Evolutionary conservation across 2,888 invertebrate genomes (phyloP), one percentile per base, ranked within the genome.

Genomic region (Glaucopsyche alexis): DNA sequence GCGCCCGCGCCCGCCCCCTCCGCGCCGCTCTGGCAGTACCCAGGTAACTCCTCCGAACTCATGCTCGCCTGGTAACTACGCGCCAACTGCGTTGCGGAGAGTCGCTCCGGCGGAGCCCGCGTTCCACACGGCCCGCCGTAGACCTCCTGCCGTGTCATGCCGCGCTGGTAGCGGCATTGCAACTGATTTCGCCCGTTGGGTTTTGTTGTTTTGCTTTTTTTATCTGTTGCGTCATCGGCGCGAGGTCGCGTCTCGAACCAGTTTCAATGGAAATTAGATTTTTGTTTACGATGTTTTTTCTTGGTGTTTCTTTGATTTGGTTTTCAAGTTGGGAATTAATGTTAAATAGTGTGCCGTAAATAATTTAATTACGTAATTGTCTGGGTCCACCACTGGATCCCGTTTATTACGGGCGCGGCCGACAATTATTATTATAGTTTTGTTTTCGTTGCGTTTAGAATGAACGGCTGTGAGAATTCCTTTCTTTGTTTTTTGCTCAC

Each of bases 11-110:
- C 88, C 82, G 91, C 95, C 80, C 94, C 95, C 84, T 94, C 95
- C 84, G 95, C 95, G 72, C 95, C 96, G 74, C 94, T 96, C 84
- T 97, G 96, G 96, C 96, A 96, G 91, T 97, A 97, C 94, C 96
- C 96, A 94, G 94, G 92, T 91, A 84, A 90, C 82, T 89, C 95
- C 95, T 94, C 88, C 87, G 66, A 65, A 78, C 79, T 82, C 79
- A 86, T 93, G 92, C 82, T 84, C 83, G 84, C 92, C 92, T 93
- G 89, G 92, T 93, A 93, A 85, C 87, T 91, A 88, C 92, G 92
- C 92, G 92, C 92, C 92, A 93, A 93, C 89, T 89, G 86, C 91
- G 88, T 91, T 88, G 90, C 90, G 87, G 91, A 90, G 85, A 87
- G 89, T 83, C 82, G 85, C 81, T 84, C 82, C 82, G 80, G 82